Conservation (phyloP, 2,797 vertebrate genomes). For the Gallinago solitaria region DNA sequence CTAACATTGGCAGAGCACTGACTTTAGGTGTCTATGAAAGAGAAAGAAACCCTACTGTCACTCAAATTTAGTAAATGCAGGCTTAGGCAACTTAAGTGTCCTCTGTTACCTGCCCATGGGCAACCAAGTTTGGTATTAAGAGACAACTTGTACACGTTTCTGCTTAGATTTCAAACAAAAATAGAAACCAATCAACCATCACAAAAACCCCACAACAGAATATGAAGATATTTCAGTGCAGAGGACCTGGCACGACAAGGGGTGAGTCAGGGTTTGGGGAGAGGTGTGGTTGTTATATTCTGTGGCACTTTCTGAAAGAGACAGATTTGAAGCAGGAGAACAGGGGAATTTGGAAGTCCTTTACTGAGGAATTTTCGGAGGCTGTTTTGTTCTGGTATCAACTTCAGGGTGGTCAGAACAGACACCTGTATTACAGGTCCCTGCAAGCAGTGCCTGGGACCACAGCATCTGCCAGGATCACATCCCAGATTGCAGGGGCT, state of each 20-base stretch:
- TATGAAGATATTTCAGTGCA: neutral
- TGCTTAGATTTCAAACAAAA: neutral
- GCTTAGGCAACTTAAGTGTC: neutral
- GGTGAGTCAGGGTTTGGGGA: rapidly evolving
- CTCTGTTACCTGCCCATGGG: rapidly evolving
- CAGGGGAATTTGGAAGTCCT: neutral
- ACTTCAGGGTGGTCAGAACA: neutral
- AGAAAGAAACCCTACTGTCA: neutral
- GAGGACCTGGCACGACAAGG: neutral
- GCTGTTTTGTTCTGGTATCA: neutral
- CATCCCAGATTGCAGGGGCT: neutral
- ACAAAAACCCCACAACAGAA: neutral
- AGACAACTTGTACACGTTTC: neutral
- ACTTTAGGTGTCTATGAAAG: neutral
- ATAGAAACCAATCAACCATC: neutral
- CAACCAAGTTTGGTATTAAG: neutral
- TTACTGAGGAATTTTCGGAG: neutral
- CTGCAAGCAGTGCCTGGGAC: neutral
- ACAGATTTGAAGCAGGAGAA: neutral
- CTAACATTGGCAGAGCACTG: neutral
- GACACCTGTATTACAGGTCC: neutral
- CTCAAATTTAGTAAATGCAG: neutral
- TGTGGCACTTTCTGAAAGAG: neutral
- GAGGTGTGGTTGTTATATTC: rapidly evolving
- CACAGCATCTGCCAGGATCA: rapidly evolving